Percentiles rank a stretch among this genome's conserved stretches.
Evolutionary conservation across 2,888 invertebrate species (phyloP).

Genomic region (Maniola hyperantus): DNA sequence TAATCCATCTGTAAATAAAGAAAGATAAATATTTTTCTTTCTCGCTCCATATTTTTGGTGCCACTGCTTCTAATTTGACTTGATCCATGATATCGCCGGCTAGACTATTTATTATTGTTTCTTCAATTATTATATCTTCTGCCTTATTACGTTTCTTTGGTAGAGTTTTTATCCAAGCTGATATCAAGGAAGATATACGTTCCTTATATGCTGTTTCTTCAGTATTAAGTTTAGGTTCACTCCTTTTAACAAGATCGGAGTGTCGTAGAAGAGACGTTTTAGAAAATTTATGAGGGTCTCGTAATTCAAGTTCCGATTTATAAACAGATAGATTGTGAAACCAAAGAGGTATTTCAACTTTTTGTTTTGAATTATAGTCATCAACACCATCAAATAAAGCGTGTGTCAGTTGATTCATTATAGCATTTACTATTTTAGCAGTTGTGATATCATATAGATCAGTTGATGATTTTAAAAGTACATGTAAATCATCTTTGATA

Average conservation of each 20-base stretch:
- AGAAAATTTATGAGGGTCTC: constrained; percentile 1
- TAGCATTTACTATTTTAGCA: constrained; percentile 11
- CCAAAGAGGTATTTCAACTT: neutral
- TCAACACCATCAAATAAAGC: constrained; percentile 2
- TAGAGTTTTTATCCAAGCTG: constrained; percentile 37
- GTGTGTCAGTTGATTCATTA: constrained; percentile 8
- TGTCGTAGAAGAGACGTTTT: constrained; percentile 1
- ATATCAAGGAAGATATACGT: constrained; percentile 34
- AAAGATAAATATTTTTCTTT: constrained; percentile 46
- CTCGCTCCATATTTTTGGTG: constrained; percentile 39
- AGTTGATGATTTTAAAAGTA: constrained; percentile 24
- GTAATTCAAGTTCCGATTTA: constrained; percentile 35
- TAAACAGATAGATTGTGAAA: constrained; percentile 27
- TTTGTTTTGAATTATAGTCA: neutral
- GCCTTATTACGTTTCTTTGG: constrained; percentile 22
- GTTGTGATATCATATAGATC: constrained; percentile 18
- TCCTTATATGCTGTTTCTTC: constrained; percentile 27
- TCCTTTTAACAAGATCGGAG: constrained; percentile 12
- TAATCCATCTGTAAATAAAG: constrained; percentile 53
- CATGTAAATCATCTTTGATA: constrained; percentile 24
- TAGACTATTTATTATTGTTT: constrained; percentile 34
- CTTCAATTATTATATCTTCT: constrained; percentile 25
- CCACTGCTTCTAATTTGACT: constrained; percentile 29
- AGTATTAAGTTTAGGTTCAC: constrained; percentile 19
- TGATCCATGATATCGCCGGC: constrained; percentile 39